Conservation (phyloP, 2,113 vertebrate genomes). For the Notarius quadriscutis region DNA sequence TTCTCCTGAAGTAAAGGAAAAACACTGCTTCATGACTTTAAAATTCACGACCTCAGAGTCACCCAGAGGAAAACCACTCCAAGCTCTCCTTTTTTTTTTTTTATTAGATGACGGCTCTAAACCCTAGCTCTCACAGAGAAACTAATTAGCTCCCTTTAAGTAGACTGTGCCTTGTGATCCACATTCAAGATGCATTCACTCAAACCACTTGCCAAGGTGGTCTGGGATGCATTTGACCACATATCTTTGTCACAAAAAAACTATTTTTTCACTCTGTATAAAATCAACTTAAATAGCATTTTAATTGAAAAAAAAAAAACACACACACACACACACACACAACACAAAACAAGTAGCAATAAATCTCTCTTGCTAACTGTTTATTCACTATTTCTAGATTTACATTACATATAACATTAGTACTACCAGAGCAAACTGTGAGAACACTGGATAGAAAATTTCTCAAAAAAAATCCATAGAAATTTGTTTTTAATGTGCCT, state of each 20-base stretch:
- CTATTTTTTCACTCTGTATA: neutral
- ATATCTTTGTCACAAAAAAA: no score
- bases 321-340: neutral
- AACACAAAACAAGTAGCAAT: neutral
- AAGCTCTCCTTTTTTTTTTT: neutral
- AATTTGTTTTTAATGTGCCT: neutral
- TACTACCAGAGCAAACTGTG: neutral
- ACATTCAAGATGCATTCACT: neutral
- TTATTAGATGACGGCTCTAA: neutral
- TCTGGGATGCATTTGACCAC: no score
- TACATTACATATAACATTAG: neutral
- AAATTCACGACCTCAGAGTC: constrained; percentile 3
- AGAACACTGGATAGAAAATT: neutral
- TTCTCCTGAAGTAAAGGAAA: constrained; percentile 76
- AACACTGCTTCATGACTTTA: neutral
- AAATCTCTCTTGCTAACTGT: neutral
- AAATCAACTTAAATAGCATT: neutral
- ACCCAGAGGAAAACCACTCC: neutral
- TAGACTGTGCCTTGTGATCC: neutral
- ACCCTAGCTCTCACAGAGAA: neutral
- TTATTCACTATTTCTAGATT: neutral
- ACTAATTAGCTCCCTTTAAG: constrained; percentile 17
- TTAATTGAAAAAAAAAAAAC: neutral
- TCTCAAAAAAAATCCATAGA: neutral
- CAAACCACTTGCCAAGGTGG: no score